Base-by-base conservation (phyloP, 2,113 vertebrate genomes). In the Falcunculus frontatus region DNA sequence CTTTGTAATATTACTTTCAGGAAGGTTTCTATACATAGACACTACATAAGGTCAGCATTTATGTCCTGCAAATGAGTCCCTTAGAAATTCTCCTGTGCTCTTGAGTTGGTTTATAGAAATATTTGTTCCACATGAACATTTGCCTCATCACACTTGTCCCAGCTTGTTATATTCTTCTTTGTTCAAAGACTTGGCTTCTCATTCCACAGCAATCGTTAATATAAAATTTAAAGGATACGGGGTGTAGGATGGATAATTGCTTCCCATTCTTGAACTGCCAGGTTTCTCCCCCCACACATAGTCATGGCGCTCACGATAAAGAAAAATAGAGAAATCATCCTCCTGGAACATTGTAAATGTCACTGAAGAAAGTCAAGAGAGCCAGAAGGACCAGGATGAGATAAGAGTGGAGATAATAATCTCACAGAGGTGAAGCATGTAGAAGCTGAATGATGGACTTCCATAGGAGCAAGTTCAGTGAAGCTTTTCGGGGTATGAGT, bases 101-200 rank as follows among this genome's bases (percentile, higher is more conserved):
- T 96, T 97, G 96, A 95, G 94, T 37, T 29, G 11, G 90, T 96
- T 96, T 96, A 64, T 59, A 69, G 92, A 93, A 96, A 96, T 93
- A 96, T 96, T 97, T 95, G 80, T 95, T 95, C 96, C 96, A 96
- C 90, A 89, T 96, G 95, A 92, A 96, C 88, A 94, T 97, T 96
- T 95, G 90, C 96, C 86, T 96, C 53, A 93, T 90, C 94, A 88
- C 90, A 96, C 85, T 95, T 96, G 92, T 96, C 96, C 92, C 80
- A 93, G 80, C 76, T 97, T 93, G 76, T 96, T 96, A 96, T 70
- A 37, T 89, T 86, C 92, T 95, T 93, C 94, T 96, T 96, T 96
- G 95, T 96, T 97, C 96, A 97, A 95, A 97, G 90, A 37, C 64
- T 88, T 92, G 90, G 83, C 76, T 94, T 96, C 75, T 90, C 85